phyloP scores from a whole-genome alignment of 2,888 invertebrate genomes.

The Cantharis flavilabris region DNA sequence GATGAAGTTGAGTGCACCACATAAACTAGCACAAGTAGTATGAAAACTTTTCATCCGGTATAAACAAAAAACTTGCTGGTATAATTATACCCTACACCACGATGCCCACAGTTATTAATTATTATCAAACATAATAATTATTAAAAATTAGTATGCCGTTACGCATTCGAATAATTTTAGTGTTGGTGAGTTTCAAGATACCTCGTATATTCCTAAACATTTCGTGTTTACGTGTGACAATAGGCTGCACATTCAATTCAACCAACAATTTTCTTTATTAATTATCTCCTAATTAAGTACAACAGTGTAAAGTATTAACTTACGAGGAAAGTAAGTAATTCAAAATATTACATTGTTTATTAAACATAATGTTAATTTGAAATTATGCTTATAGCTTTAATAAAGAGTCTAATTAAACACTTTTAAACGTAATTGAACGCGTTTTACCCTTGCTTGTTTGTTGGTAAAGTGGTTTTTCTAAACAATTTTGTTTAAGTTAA shows the following conservation, averaged over 20 bases:
- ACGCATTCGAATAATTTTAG: constrained; percentile 16
- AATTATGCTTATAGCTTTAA: neutral
- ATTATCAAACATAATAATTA: constrained; percentile 14
- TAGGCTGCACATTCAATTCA: constrained; percentile 28
- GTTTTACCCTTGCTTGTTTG: neutral
- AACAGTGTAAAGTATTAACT: neutral
- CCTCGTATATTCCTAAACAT: constrained; percentile 12
- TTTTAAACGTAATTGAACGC: neutral
- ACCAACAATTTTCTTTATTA: constrained; percentile 42
- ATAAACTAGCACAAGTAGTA: constrained; percentile 2
- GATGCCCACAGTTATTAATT: constrained; percentile 19
- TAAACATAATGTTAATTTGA: neutral
- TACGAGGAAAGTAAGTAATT: neutral
- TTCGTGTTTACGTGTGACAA: constrained; percentile 24
- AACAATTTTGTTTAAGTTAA: neutral
- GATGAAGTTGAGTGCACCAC: constrained; percentile 4
- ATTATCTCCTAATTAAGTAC: constrained; percentile 39
- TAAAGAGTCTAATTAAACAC: neutral
- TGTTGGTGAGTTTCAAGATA: constrained; percentile 6
- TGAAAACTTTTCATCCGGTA: constrained; percentile 13
- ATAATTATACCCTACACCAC: constrained; percentile 18
- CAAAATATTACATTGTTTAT: neutral
- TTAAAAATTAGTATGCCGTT: constrained; percentile 12
- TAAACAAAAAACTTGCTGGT: constrained; percentile 21
- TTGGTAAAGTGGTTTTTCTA: neutral